A percentile compares a stretch with the other conserved stretches of the same genome.
These are phyloP conservation scores for Babylonia areolata DNA, from an alignment of 1,140 invertebrate genomes.

Conservation along the genomic window DNA sequence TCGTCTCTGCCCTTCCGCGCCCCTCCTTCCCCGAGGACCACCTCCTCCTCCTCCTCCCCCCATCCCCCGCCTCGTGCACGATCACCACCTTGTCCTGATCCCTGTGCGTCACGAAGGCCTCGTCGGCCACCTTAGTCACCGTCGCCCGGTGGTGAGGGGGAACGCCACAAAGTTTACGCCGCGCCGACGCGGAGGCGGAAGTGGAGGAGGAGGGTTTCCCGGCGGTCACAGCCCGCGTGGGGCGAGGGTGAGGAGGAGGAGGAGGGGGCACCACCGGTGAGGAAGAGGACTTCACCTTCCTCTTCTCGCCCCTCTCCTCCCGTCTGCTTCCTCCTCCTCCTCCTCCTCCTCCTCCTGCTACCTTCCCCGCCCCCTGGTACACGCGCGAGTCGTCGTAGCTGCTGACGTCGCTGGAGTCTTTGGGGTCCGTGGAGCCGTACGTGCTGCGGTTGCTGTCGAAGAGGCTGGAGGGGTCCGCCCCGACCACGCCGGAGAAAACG, in stretches of 20 bases:
- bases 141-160: no score
- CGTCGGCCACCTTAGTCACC: neutral
- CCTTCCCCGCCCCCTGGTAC: slow-evolving; percentile 44
- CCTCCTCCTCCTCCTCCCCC: neutral
- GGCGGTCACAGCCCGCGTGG: neutral
- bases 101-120: neutral
- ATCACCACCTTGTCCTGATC: no score
- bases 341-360: neutral
- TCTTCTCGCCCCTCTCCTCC: neutral
- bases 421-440: slow-evolving; percentile 65
- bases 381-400: slow-evolving; percentile 70
- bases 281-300: neutral
- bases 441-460: slow-evolving; percentile 67
- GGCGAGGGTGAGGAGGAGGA: neutral
- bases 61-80: neutral
- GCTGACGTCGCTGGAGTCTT: slow-evolving; percentile 65
- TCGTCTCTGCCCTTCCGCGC: neutral
- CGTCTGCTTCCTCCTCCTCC: neutral
- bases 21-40: neutral
- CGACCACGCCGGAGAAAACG: slow-evolving; percentile 27
- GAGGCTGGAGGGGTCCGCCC: slow-evolving; percentile 43
- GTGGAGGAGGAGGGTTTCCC: no score
- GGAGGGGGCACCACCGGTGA: neutral
- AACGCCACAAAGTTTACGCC: no score
- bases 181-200: no score